A percentile compares a stretch with the other conserved stretches of the same genome.
Evolutionary conservation across 2,888 invertebrate species (phyloP).

Genomic region (Ferrisia virgata): DNA sequence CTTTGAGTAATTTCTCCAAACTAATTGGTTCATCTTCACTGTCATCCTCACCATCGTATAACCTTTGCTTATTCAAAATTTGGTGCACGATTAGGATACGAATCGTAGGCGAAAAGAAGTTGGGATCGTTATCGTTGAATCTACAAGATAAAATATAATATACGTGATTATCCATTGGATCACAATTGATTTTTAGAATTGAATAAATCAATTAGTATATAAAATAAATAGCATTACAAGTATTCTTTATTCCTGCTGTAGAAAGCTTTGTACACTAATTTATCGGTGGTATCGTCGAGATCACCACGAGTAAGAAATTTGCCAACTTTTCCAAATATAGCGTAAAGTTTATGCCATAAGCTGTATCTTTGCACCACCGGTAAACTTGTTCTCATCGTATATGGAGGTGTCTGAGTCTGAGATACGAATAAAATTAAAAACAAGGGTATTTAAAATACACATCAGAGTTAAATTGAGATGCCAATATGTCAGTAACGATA

Average conservation of each 20-base stretch:
- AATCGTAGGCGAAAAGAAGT: conserved; percentile 82
- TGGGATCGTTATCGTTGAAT: conserved; percentile 76
- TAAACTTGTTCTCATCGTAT: background rate
- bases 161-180: too few relatives aligned
- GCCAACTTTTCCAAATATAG: background rate
- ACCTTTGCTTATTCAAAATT: conserved; percentile 82
- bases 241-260: conserved; percentile 89
- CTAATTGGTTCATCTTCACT: conserved; percentile 70
- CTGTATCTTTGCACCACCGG: background rate
- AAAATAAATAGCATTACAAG: too few relatives aligned
- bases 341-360: background rate
- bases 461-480: too few relatives aligned
- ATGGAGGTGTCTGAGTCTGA: background rate
- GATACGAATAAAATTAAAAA: too few relatives aligned
- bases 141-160: conserved; percentile 58
- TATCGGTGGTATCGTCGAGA: background rate
- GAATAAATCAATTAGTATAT: too few relatives aligned
- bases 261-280: conserved; percentile 59
- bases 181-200: background rate
- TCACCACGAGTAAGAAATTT: background rate
- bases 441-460: background rate
- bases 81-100: conserved; percentile 85
- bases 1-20: conserved; percentile 57
- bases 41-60: conserved; percentile 62
- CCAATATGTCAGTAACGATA: too few relatives aligned